A percentile compares a stretch with the other conserved stretches of the same genome.
These are phyloP conservation scores for Camelus bactrianus DNA, from an alignment of 2,113 vertebrate species.

Conservation along the genomic window DNA sequence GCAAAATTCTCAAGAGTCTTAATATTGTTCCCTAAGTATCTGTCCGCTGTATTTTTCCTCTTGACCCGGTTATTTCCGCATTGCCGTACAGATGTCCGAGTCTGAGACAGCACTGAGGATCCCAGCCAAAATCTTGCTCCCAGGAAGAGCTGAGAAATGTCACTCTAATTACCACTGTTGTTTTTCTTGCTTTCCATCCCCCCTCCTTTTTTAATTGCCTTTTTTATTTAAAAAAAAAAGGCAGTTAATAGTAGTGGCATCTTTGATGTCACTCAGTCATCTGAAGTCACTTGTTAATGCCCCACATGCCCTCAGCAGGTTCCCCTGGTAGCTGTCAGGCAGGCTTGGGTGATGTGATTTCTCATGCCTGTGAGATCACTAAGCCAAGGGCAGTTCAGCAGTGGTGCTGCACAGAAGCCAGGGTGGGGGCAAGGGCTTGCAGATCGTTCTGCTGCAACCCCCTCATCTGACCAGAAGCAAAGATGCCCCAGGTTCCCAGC, in stretches of 20 bases:
- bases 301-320: not conserved
- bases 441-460: not conserved
- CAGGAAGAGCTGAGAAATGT: constrained; percentile 44
- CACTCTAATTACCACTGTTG: not conserved
- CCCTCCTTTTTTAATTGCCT: not conserved
- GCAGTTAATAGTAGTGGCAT: not conserved
- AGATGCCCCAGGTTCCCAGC: not conserved
- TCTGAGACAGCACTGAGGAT: constrained; percentile 15
- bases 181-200: constrained; percentile 34
- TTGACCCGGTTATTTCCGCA: constrained; percentile 32
- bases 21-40: constrained; percentile 23
- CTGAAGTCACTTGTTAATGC: not conserved
- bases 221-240: not conserved
- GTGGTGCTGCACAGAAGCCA: not conserved
- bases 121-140: constrained; percentile 18
- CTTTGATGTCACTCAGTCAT: not conserved
- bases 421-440: not conserved
- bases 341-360: not conserved
- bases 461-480: not conserved
- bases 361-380: not conserved
- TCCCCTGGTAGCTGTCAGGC: not conserved
- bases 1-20: not conserved
- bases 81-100: not conserved
- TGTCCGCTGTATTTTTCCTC: constrained; percentile 20
- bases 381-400: not conserved